Base-by-base conservation (phyloP, 1,140 invertebrate genomes). In the Hypsibius dujardini region DNA sequence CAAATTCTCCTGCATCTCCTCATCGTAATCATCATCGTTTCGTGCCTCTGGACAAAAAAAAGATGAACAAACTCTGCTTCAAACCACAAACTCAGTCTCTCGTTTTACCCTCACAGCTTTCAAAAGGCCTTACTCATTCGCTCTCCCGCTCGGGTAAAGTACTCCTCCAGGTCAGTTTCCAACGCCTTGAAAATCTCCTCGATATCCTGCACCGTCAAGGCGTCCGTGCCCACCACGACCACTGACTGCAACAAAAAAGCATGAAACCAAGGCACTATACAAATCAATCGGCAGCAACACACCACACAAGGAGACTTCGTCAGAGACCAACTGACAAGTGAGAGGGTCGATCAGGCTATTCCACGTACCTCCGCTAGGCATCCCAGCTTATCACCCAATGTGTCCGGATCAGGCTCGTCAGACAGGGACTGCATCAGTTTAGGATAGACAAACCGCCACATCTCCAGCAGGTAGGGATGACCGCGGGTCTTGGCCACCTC, bases 11-110 rank as follows among this genome's bases (percentile, higher is more conserved):
- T 97, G 92, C 2, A 95, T 89, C 45, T 90, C 87, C 77, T 95
- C 93, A 80, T 97, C 93, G 79, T 94, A 96, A 83, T 98, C 92
- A 83, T 97, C 93, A 81, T 97, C 92, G 76, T 90, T 87, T 71
- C 91, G 84, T 78, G 92, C 89, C 77, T 90, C 86, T 74, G 74
- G 47, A 71, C 15, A 75, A 70, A 15, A 74, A 45, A 71, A 71
- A 69, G 70, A 47, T 90, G 86, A 47, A 85, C 46, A 40, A 75
- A 60, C 71, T 76, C 75, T 69, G 15, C 28, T 72, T 45, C 47
- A 71, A n/a, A 47, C 7, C 47, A 72, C n/a, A 56, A 70, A 70
- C 3, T 76, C 71, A 47, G 72, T 73, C 62, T 28, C 28, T 28
- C 28, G 28, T 28, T 28, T 28, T 28, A 28, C 28, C 28, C 28